Evolutionary conservation across 1,140 invertebrate species (phyloP).

Genomic region (Diachasmimorpha longicaudata): DNA sequence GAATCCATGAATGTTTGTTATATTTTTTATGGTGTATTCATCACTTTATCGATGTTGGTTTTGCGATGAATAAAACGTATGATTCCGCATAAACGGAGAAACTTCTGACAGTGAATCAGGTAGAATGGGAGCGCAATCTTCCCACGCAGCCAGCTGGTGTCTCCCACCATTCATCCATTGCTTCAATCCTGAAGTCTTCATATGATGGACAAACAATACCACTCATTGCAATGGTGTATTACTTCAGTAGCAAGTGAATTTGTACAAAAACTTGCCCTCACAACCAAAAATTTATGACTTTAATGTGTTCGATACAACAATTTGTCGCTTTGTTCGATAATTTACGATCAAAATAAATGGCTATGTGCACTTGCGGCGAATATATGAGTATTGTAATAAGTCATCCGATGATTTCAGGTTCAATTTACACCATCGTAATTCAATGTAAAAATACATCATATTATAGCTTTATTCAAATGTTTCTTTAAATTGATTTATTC

Average conservation of each 20-base stretch:
- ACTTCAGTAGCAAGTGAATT: background rate
- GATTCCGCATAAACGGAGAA: constrained; percentile 35
- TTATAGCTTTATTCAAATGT: background rate
- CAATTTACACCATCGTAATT: constrained; percentile 21
- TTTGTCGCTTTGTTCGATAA: background rate
- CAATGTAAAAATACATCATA: constrained; percentile 10
- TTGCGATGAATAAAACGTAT: background rate
- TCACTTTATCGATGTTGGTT: too few relatives aligned
- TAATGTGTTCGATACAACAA: background rate
- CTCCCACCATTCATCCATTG: background rate
- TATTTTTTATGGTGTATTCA: background rate
- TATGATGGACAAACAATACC: background rate
- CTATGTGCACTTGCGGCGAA: background rate
- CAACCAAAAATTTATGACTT: background rate
- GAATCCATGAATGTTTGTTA: background rate
- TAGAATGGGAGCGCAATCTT: constrained; percentile 40
- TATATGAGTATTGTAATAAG: constrained; percentile 37
- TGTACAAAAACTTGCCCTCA: background rate
- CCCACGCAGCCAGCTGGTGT: constrained; percentile 38
- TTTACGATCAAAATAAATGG: constrained; percentile 14
- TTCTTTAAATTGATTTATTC: background rate
- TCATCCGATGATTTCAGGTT: constrained; percentile 24
- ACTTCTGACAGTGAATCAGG: constrained; percentile 27
- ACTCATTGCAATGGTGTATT: background rate
- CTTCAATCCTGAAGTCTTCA: background rate